Percentiles rank a stretch among this genome's conserved stretches.
These are phyloP conservation scores for Drosophila repletoides DNA, from an alignment of 1,140 invertebrate genomes.

Conservation along the genomic window DNA sequence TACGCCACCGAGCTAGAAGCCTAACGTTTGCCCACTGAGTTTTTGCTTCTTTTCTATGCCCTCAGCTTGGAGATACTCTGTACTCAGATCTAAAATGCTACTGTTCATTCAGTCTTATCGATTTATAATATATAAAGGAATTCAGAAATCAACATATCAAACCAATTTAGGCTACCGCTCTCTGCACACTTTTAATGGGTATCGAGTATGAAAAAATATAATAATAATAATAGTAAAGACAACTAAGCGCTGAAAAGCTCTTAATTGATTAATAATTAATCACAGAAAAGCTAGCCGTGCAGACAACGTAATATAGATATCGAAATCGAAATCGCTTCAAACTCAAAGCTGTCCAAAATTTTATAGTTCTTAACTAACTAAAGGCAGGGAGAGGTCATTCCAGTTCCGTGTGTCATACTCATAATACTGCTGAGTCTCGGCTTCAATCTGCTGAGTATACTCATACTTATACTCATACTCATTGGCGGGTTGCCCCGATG, in stretches of 20 bases:
- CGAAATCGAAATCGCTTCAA: conserved; percentile 35
- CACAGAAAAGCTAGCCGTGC: conserved; percentile 39
- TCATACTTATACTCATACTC: not conserved
- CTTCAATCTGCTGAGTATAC: not conserved
- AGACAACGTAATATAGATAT: conserved; percentile 21
- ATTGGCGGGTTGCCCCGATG: conserved; percentile 10
- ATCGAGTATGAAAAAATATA: not conserved
- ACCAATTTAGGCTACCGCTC: too few relatives aligned
- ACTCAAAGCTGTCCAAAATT: conserved; percentile 14
- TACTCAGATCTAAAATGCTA: too few relatives aligned
- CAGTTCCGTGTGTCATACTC: conserved; percentile 1
- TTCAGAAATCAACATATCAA: too few relatives aligned
- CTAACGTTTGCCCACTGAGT: conserved; percentile 24
- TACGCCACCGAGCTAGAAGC: conserved; percentile 18
- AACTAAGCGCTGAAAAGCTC: conserved; percentile 60
- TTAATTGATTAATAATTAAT: conserved; percentile 79
- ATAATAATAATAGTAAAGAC: not conserved
- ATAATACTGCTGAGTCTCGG: not conserved
- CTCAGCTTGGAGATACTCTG: too few relatives aligned
- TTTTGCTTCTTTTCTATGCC: too few relatives aligned
- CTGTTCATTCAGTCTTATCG: too few relatives aligned
- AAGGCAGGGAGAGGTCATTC: conserved; percentile 29
- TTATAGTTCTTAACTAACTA: conserved; percentile 1
- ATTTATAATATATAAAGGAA: not conserved
- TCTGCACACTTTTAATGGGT: too few relatives aligned